These are phyloP conservation scores for Drosophila virilis DNA, from an alignment of 1,140 invertebrate genomes.

Conservation along the genomic window DNA sequence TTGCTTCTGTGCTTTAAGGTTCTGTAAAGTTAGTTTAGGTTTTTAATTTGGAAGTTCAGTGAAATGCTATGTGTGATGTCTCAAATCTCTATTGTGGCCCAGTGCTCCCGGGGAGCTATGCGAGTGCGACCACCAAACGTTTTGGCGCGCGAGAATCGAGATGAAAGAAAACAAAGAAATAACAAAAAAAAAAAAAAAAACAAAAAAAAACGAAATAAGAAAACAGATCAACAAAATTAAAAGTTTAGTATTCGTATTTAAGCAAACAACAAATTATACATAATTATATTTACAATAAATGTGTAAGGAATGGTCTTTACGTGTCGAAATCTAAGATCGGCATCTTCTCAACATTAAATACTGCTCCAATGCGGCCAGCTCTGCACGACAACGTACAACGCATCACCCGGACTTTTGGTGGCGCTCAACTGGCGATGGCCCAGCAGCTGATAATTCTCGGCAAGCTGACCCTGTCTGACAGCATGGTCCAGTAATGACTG, in stretches of 20 bases:
- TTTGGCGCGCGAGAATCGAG: conserved; percentile 17
- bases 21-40: conserved; percentile 78
- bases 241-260: conserved; percentile 86
- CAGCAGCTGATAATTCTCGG: conserved; percentile 86
- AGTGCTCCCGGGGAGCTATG: conserved; percentile 71
- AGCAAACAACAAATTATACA: conserved; percentile 82
- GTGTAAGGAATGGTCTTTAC: conserved; percentile 79
- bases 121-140: conserved; percentile 22
- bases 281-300: conserved; percentile 84
- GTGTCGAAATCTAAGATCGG: conserved; percentile 67
- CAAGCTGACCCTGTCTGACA: conserved; percentile 85
- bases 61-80: conserved; percentile 81
- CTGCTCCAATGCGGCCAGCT: conserved; percentile 86
- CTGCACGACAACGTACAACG: conserved; percentile 86
- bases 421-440: conserved; percentile 87
- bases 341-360: not conserved
- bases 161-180: conserved; percentile 46
- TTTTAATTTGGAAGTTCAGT: conserved; percentile 64
- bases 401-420: conserved; percentile 88
- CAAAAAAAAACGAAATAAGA: conserved; percentile 45
- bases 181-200: conserved; percentile 40
- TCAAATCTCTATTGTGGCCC: conserved; percentile 79
- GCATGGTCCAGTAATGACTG: conserved; percentile 86
- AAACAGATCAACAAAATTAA: conserved; percentile 84
- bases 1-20: conserved; percentile 67